Evolutionary conservation across 2,888 invertebrate genomes (phyloP), one percentile per base, ranked within the genome.

Genomic region (Acrocyrtus sp.): DNA sequence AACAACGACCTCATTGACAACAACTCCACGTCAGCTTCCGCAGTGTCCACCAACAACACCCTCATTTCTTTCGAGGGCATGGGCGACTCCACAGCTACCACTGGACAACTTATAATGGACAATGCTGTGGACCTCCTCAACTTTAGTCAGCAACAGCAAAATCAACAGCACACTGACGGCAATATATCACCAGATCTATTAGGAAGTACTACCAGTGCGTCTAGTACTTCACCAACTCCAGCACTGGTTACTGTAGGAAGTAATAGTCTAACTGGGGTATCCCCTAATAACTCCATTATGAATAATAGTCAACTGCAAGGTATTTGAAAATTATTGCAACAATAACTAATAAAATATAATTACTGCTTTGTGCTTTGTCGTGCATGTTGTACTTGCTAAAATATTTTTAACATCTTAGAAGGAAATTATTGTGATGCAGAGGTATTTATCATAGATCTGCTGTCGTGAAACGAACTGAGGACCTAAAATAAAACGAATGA

Each of bases 251-350:
- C 6, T 19, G 60, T 60, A 60, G 29, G 27, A 60, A 47, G 8
- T 29, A 60, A 54, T 54, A 69, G 29, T 47, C 41, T 51, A 34
- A 47, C 21, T 47, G 29, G 47, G 45, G 48, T 65, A 22, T 48
- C 65, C 27, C 24, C 73, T 43, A 65, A 63, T 68, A 74, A 68
- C 70, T 60, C 72, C 21, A 66, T 77, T 48, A 74, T 77, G 26
- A 72, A 48, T 74, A 77, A 74, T n/a, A n/a, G n/a, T 72, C 70
- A 72, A 41, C 58, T 77, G 22, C 76, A 77, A 74, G 76, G 76
- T 76, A 65, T 24, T n/a, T 21, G 22, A 50, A 17, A 26, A 29
- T 26, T 12, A 48, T n/a, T 41, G 10, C 15, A 21, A 22, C 17
- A 21, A 21, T n/a, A 10, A 15, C 22, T 53, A n/a, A n/a, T n/a